phyloP scores from a whole-genome alignment of 1,140 invertebrate genomes.

The Drosophila tropicalis region DNA sequence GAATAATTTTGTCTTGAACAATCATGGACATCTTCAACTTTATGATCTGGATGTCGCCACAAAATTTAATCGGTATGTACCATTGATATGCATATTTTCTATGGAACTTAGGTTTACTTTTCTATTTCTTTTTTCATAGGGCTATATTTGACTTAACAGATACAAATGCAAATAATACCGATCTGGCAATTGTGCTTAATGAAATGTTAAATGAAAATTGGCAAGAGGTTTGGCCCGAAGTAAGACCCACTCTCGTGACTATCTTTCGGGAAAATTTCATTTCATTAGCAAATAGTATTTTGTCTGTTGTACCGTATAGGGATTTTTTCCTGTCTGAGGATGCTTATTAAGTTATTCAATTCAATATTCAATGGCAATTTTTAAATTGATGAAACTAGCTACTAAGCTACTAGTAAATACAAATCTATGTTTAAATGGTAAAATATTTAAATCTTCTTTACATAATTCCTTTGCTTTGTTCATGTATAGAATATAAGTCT shows the following conservation, averaged over 20 bases:
- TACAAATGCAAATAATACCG: slow-evolving; percentile 59
- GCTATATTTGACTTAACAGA: not conserved
- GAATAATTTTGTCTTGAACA: not conserved
- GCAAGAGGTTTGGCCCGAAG: slow-evolving; percentile 71
- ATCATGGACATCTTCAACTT: not conserved
- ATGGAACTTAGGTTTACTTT: not conserved
- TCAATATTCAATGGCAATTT: no score
- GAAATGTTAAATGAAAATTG: slow-evolving; percentile 83
- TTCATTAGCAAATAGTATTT: not conserved
- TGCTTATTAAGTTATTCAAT: not conserved
- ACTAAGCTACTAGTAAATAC: no score
- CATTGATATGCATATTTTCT: not conserved
- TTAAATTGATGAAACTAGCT: no score
- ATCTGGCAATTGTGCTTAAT: slow-evolving; percentile 69
- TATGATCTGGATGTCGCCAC: not conserved
- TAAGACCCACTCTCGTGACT: not conserved
- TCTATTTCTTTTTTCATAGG: not conserved
- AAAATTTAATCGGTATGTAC: slow-evolving; percentile 34
- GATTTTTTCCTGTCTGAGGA: slow-evolving; percentile 5
- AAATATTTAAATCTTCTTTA: no score
- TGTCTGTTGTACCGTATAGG: not conserved
- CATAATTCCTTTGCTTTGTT: no score
- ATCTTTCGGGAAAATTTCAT: not conserved
- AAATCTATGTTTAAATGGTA: no score
- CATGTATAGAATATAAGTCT: no score